Conservation (phyloP, 2,888 invertebrate genomes). For the Helicoverpa assulta region DNA sequence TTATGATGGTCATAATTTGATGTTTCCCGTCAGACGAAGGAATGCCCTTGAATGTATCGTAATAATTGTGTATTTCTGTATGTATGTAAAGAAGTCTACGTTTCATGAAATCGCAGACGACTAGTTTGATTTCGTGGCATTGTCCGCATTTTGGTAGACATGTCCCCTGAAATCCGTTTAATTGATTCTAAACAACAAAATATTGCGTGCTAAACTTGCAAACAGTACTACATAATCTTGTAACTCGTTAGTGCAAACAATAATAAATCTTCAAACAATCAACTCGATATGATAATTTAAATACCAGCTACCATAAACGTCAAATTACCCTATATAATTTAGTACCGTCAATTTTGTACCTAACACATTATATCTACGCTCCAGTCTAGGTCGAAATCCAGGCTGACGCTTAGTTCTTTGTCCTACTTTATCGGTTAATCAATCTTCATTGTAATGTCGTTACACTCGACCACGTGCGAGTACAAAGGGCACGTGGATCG, state of each 20-base stretch:
- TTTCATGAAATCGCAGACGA: not conserved
- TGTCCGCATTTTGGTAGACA: too few species aligned
- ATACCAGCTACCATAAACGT: too few species aligned
- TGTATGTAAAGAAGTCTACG: too few species aligned
- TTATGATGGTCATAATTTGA: slow-evolving; percentile 49
- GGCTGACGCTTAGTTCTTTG: slow-evolving; percentile 40
- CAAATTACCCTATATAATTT: not conserved
- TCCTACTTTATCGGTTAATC: slow-evolving; percentile 39
- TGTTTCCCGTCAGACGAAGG: slow-evolving; percentile 43
- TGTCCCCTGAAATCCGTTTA: too few species aligned
- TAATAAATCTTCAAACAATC: not conserved
- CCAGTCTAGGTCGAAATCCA: slow-evolving; percentile 34
- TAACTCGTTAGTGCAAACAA: not conserved
- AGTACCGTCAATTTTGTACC: not conserved
- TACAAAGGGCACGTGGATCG: slow-evolving; percentile 37
- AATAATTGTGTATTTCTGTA: slow-evolving; percentile 11
- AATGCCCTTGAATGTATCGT: slow-evolving; percentile 43
- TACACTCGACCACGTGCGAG: slow-evolving; percentile 35
- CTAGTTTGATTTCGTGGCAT: too few species aligned
- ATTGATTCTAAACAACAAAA: too few species aligned
- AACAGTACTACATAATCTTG: not conserved
- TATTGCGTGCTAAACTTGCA: not conserved
- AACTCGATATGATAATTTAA: too few species aligned
- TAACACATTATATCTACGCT: not conserved
- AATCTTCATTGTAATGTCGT: slow-evolving; percentile 32